Conservation (phyloP, 2,888 invertebrate species). For the Chromoteleia sp. region DNA sequence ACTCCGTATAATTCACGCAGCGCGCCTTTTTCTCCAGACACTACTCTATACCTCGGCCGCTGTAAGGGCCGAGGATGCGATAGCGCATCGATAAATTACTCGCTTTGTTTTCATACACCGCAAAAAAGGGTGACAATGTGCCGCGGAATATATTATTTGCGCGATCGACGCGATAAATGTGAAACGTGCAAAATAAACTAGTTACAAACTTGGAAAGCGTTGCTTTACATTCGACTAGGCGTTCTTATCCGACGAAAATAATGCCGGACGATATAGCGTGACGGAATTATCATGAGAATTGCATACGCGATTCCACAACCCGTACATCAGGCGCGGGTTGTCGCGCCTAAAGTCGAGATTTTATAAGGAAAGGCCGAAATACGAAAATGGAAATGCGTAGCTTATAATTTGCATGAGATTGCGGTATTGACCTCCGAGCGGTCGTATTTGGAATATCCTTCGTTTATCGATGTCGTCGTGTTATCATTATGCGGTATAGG, state of each 20-base stretch:
- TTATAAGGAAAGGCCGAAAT: conserved; percentile 44
- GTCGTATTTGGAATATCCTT: conserved; percentile 22
- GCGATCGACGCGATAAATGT: conserved; percentile 64
- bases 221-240: conserved; percentile 57
- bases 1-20: conserved; percentile 47
- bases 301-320: conserved; percentile 37
- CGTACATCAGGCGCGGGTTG: conserved; percentile 45
- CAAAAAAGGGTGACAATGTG: conserved; percentile 69
- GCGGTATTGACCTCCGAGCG: conserved; percentile 25
- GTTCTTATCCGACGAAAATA: conserved; percentile 44
- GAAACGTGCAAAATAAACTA: conserved; percentile 57
- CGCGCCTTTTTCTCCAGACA: conserved; percentile 42
- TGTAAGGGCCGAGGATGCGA: conserved; percentile 60
- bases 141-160: conserved; percentile 68
- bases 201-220: conserved; percentile 58
- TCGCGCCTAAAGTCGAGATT: conserved; percentile 51
- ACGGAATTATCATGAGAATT: conserved; percentile 64
- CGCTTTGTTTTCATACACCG: conserved; percentile 62
- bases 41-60: conserved; percentile 44
- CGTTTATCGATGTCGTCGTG: neutral
- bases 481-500: conserved; percentile 3
- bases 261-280: conserved; percentile 47
- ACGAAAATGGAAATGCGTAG: conserved; percentile 56
- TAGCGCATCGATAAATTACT: conserved; percentile 68
- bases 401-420: conserved; percentile 49